Evolutionary conservation across 2,888 invertebrate genomes (phyloP).

Genomic region (Heliothis peltigera): DNA sequence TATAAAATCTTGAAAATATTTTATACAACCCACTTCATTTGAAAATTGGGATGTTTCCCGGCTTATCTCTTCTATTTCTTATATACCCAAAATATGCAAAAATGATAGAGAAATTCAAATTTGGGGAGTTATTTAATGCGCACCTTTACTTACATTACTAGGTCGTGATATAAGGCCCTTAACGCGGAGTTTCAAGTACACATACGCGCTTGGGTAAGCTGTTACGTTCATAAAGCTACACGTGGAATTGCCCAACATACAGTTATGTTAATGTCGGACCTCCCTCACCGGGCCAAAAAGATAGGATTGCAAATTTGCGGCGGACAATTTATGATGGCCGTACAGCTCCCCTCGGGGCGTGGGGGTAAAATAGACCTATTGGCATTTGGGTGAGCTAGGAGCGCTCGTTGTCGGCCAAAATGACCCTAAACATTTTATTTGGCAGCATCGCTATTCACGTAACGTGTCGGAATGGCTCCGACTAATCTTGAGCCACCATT

Average conservation of each 20-base stretch:
- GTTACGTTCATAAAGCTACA: constrained; percentile 82
- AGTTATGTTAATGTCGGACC: constrained; percentile 87
- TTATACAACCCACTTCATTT: constrained; percentile 23
- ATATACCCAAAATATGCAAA: constrained; percentile 57
- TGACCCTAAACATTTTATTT: constrained; percentile 90
- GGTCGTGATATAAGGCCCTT: constrained; percentile 63
- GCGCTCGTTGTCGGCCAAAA: constrained; percentile 85
- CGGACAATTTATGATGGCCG: constrained; percentile 88
- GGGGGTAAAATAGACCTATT: constrained; percentile 86
- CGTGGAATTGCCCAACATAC: constrained; percentile 82
- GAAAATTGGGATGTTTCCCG: constrained; percentile 37
- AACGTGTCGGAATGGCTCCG: constrained; percentile 82
- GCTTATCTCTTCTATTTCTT: constrained; percentile 55
- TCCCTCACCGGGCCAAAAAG: constrained; percentile 85
- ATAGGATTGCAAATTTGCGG: constrained; percentile 90
- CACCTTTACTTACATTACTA: constrained; percentile 58
- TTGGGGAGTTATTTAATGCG: constrained; percentile 54
- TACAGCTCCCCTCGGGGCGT: constrained; percentile 81
- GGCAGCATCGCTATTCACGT: constrained; percentile 85
- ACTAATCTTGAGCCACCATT: constrained; percentile 87
- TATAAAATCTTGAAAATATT: constrained; percentile 35
- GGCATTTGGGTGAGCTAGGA: constrained; percentile 86
- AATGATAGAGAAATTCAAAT: constrained; percentile 62
- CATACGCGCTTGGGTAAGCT: constrained; percentile 66
- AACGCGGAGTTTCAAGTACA: constrained; percentile 67